phyloP scores from a whole-genome alignment of 2,888 invertebrate genomes.

The Aphelenchoides bicaudatus region DNA sequence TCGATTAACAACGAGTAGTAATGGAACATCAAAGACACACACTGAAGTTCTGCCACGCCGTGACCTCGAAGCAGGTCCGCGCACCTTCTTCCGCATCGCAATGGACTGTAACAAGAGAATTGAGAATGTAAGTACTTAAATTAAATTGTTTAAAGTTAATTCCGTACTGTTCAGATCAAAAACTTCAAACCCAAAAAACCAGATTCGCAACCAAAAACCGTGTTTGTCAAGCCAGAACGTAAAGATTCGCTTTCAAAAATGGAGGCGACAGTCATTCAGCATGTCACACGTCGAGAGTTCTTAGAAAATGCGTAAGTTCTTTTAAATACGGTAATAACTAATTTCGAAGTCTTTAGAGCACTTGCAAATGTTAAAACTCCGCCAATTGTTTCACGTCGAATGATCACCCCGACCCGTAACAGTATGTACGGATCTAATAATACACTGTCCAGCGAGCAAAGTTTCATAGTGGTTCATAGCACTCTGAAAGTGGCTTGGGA shows the following conservation, averaged over 20 bases:
- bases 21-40: neutral
- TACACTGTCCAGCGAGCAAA: conserved; percentile 19
- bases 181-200: too few relatives aligned
- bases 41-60: neutral
- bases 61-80: neutral
- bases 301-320: conserved; percentile 6
- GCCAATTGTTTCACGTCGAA: conserved; percentile 2
- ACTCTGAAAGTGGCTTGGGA: conserved; percentile 25
- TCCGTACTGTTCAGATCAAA: neutral
- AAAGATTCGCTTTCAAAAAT: neutral
- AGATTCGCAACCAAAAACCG: too few relatives aligned
- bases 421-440: conserved; percentile 10
- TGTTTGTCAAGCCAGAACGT: neutral
- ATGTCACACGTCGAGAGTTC: conserved; percentile 7
- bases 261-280: conserved; percentile 1
- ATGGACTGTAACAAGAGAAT: conserved; percentile 10
- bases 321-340: neutral
- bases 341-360: neutral
- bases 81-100: conserved; percentile 6
- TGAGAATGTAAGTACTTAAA: conserved; percentile 6
- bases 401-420: conserved; percentile 9
- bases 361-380: too few relatives aligned
- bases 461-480: conserved; percentile 23
- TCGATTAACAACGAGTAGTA: neutral
- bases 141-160: neutral